These are phyloP conservation scores for Eupithecia exiguata DNA, from an alignment of 2,888 invertebrate species.

Conservation along the genomic window DNA sequence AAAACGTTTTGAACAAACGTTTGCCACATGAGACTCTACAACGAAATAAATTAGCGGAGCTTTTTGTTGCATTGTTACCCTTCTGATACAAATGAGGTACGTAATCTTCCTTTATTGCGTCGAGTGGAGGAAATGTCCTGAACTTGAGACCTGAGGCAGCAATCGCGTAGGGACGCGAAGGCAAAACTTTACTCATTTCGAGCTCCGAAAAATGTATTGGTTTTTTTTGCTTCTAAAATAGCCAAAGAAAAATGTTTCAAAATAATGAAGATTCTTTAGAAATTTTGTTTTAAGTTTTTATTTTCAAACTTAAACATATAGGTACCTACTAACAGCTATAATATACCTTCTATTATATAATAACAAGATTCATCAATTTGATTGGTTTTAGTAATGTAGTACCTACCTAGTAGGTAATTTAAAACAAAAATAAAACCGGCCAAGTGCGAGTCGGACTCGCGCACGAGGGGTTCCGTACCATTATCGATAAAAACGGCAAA, in stretches of 20 bases:
- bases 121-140: not conserved
- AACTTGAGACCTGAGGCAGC: not conserved
- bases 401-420: too few species aligned
- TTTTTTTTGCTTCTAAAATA: not conserved
- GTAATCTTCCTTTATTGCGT: constrained; percentile 29
- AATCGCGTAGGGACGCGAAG: not conserved
- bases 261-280: not conserved
- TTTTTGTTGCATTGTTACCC: constrained; percentile 34
- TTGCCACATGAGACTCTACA: constrained; percentile 8
- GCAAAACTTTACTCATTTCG: not conserved
- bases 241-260: not conserved
- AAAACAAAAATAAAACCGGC: too few species aligned
- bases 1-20: not conserved
- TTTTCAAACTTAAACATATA: not conserved
- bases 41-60: constrained; percentile 29
- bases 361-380: not conserved
- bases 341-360: not conserved
- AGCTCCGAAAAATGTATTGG: not conserved
- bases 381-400: not conserved
- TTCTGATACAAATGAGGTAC: constrained; percentile 28
- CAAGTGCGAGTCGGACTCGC: too few species aligned
- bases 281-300: not conserved
- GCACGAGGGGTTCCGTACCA: too few species aligned
- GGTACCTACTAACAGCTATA: too few species aligned
- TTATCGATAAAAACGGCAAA: too few species aligned